Conservation (phyloP, 2,888 invertebrate species). For the Perizoma flavofasciatum region DNA sequence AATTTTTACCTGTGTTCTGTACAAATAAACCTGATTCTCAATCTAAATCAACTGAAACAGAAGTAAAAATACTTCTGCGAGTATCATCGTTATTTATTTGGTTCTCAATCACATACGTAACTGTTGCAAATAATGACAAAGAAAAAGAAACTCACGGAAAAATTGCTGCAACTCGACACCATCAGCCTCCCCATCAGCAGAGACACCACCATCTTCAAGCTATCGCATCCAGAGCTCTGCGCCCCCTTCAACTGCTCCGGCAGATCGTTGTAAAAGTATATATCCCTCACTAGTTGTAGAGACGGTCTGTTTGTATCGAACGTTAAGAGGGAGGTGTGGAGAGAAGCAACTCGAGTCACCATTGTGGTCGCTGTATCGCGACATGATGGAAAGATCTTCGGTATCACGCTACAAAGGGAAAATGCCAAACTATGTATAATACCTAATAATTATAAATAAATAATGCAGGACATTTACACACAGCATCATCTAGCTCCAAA, state of each 20-base stretch:
- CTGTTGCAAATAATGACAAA: no score
- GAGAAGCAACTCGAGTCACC: constrained; percentile 56
- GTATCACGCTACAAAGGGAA: constrained; percentile 65
- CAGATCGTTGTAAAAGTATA: constrained; percentile 71
- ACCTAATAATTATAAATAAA: no score
- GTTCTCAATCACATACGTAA: no score
- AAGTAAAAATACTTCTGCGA: no score
- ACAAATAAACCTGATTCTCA: no score
- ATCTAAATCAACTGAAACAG: no score
- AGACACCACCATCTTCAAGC: constrained; percentile 53
- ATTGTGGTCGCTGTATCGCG: constrained; percentile 56
- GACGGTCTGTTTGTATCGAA: constrained; percentile 55
- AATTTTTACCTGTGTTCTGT: no score
- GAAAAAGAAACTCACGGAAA: constrained; percentile 81
- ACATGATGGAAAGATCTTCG: constrained; percentile 58
- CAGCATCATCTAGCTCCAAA: no score
- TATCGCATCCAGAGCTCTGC: constrained; percentile 37
- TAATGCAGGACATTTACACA: no score
- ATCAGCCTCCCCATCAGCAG: constrained; percentile 73
- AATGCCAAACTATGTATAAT: no score
- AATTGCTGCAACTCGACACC: constrained; percentile 86
- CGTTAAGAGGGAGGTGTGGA: constrained; percentile 54
- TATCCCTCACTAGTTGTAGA: constrained; percentile 60
- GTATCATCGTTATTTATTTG: no score
- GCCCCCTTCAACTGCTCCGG: constrained; percentile 58